phyloP scores from a whole-genome alignment of 2,888 invertebrate species.

The Athalia cordata region DNA sequence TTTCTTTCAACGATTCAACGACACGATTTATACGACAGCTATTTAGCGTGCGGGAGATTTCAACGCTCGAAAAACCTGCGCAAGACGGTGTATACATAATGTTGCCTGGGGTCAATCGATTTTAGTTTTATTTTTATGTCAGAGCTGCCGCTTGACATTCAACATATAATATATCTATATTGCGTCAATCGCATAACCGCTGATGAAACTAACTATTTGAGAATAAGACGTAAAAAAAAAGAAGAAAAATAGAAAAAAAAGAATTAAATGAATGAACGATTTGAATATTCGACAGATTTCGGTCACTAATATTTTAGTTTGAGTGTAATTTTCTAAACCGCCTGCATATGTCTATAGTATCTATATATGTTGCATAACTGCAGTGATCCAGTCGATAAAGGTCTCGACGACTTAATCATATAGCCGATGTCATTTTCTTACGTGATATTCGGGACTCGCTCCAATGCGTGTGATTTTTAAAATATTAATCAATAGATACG shows the following conservation, averaged over 20 bases:
- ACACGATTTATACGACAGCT: no score
- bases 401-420: no score
- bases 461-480: no score
- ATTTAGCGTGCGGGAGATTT: conserved; percentile 6
- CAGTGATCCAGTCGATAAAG: no score
- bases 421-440: no score
- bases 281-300: not conserved
- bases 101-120: conserved; percentile 33
- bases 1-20: no score
- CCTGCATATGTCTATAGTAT: not conserved
- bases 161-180: conserved; percentile 13
- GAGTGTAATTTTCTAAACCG: not conserved
- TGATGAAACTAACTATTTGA: conserved; percentile 1
- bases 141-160: conserved; percentile 16
- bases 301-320: not conserved
- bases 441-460: no score
- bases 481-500: no score
- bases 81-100: not conserved
- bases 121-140: conserved; percentile 5
- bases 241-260: no score
- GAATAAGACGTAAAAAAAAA: not conserved
- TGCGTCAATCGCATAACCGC: conserved; percentile 1
- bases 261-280: no score
- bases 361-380: no score
- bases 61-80: conserved; percentile 12